Percentiles rank a stretch among this genome's conserved stretches.
Evolutionary conservation across 2,888 invertebrate species (phyloP).

Genomic region (Clepsis dumicolana): DNA sequence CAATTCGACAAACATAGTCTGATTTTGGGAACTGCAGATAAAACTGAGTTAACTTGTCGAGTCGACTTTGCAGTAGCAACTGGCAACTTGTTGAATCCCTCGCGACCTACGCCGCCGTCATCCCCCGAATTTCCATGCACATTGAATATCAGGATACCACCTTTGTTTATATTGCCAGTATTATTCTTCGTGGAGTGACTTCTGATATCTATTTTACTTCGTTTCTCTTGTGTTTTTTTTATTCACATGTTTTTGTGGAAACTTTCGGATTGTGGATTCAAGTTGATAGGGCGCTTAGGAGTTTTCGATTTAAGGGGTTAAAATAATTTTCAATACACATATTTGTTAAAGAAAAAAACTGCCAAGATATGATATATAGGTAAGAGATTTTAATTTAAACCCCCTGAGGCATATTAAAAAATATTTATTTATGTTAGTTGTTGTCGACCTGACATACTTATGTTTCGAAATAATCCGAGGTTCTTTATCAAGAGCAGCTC

Average conservation of each 20-base stretch:
- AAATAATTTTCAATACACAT: too few relatives aligned
- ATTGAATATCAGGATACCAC: constrained; percentile 12
- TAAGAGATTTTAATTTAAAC: too few relatives aligned
- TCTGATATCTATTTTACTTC: not conserved
- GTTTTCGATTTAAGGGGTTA: not conserved
- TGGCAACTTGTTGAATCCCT: constrained; percentile 19
- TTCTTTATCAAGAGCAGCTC: too few relatives aligned
- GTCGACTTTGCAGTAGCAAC: not conserved
- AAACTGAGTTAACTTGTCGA: too few relatives aligned
- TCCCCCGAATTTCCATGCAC: constrained; percentile 8
- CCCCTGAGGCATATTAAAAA: too few relatives aligned
- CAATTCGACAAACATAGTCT: too few relatives aligned
- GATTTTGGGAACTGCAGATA: too few relatives aligned
- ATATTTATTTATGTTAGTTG: too few relatives aligned
- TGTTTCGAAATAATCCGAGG: too few relatives aligned
- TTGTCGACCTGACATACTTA: too few relatives aligned
- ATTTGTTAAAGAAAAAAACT: too few relatives aligned
- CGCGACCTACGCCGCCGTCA: not conserved
- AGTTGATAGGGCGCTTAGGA: not conserved
- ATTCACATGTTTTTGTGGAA: constrained; percentile 8
- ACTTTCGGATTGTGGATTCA: not conserved
- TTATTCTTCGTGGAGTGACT: constrained; percentile 10
- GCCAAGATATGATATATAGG: too few relatives aligned
- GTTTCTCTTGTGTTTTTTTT: not conserved
- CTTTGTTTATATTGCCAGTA: constrained; percentile 11